A percentile compares a stretch with the other conserved stretches of the same genome.
Evolutionary conservation across 2,113 vertebrate genomes (phyloP).

Genomic region (Ailuropoda melanoleuca): DNA sequence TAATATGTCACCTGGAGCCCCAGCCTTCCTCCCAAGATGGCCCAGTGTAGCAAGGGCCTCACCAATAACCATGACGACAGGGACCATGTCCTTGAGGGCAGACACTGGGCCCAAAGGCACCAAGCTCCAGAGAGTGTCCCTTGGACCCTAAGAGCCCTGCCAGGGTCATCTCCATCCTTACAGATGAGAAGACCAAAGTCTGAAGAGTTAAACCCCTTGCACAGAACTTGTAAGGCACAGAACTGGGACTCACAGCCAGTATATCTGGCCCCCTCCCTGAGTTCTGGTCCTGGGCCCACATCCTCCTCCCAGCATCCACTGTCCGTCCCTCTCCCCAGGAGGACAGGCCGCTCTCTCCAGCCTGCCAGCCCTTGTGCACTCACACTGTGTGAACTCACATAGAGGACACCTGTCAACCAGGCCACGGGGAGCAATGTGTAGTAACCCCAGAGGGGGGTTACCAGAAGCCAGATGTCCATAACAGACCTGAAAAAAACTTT

Average conservation of each 20-base stretch:
- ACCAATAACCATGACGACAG: neutral
- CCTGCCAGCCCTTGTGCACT: neutral
- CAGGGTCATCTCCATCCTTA: neutral
- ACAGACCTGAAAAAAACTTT: neutral
- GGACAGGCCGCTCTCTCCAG: neutral
- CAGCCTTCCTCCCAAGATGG: neutral
- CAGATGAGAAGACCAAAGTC: neutral
- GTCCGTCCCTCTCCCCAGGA: no score
- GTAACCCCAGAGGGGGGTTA: neutral
- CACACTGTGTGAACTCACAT: neutral
- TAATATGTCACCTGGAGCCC: neutral
- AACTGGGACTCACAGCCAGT: no score
- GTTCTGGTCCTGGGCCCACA: neutral
- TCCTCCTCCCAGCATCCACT: neutral
- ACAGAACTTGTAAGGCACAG: neutral
- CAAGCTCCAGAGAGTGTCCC: neutral
- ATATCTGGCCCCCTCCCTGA: neutral
- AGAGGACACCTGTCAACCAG: conserved; percentile 40
- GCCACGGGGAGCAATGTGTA: neutral
- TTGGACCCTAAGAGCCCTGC: neutral
- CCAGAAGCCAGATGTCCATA: neutral
- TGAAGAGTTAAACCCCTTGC: neutral
- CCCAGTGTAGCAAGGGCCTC: neutral
- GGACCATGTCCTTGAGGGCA: neutral
- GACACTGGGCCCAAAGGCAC: neutral